A percentile compares a stretch with the other conserved stretches of the same genome.
Conservation (phyloP, 2,113 vertebrate genomes). For the Silurus glanis region DNA sequence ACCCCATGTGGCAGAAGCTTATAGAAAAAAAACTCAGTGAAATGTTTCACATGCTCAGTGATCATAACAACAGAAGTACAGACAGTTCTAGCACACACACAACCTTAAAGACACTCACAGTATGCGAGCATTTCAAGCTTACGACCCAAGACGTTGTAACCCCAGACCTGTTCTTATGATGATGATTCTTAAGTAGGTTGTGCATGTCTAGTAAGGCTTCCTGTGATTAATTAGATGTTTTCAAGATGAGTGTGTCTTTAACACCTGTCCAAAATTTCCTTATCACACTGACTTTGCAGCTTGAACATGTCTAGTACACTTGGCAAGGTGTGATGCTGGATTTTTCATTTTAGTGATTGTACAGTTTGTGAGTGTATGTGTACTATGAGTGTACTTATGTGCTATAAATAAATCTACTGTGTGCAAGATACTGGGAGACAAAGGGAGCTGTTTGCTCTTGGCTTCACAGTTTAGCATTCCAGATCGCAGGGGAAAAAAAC, state of each 20-base stretch:
- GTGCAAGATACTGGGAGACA: background rate
- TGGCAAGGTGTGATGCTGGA: background rate
- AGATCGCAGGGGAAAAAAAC: conserved; percentile 21
- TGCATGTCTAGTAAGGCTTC: background rate
- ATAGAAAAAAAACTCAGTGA: conserved; percentile 19
- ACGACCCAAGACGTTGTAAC: background rate
- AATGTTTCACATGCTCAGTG: background rate
- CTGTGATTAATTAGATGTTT: conserved; percentile 46
- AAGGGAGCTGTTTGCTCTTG: conserved; percentile 45
- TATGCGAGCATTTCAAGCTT: background rate
- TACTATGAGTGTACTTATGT: conserved; percentile 58
- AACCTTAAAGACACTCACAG: background rate
- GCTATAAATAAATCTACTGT: conserved; percentile 29
- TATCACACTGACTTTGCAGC: conserved; percentile 49
- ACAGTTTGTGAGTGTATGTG: conserved; percentile 57
- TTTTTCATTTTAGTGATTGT: background rate
- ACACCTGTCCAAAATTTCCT: conserved; percentile 55
- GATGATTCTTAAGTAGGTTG: background rate
- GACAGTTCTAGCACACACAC: conserved; percentile 7
- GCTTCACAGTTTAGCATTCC: conserved; percentile 21
- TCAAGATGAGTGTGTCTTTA: conserved; percentile 6
- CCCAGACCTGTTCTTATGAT: background rate
- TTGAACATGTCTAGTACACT: background rate
- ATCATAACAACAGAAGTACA: background rate
- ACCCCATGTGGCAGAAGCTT: background rate